Evolutionary conservation across 2,888 invertebrate genomes (phyloP).

Genomic region (Pollenia labialis): DNA sequence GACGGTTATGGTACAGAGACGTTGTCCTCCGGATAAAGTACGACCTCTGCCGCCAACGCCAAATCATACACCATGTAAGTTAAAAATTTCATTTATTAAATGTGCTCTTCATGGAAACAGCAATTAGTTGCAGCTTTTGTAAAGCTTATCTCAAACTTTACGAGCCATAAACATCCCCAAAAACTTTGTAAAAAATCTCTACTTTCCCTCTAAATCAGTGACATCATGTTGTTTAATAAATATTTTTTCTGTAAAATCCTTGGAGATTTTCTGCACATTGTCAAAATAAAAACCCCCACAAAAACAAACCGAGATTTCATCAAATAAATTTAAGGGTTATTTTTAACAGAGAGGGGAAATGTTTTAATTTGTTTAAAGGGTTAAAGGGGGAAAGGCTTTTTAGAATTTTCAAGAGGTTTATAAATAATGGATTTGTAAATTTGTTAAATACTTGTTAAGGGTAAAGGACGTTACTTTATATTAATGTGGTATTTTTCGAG

Average conservation of each 20-base stretch:
- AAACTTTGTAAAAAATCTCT: conserved; percentile 9
- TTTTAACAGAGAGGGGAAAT: background rate
- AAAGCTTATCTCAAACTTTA: conserved; percentile 23
- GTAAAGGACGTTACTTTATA: background rate
- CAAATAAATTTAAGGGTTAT: conserved; percentile 54
- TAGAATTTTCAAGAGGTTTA: conserved; percentile 8
- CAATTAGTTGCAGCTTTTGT: background rate
- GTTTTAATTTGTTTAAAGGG: conserved; percentile 31
- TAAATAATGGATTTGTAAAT: background rate
- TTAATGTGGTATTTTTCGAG: background rate
- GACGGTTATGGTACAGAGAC: conserved; percentile 89
- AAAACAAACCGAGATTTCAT: conserved; percentile 73
- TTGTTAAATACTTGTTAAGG: conserved; percentile 5
- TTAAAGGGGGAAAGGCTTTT: conserved; percentile 20
- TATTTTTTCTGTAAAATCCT: conserved; percentile 22
- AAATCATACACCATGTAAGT: conserved; percentile 85
- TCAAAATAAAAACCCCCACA: conserved; percentile 20
- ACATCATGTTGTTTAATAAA: conserved; percentile 45
- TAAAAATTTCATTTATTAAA: background rate
- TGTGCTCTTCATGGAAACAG: background rate
- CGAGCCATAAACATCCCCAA: conserved; percentile 64
- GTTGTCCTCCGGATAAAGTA: conserved; percentile 92
- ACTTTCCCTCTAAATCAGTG: background rate
- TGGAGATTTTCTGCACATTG: conserved; percentile 47
- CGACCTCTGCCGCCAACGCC: conserved; percentile 90